Evolutionary conservation across 2,888 invertebrate species (phyloP).

Genomic region (Rhogogaster chlorosoma): DNA sequence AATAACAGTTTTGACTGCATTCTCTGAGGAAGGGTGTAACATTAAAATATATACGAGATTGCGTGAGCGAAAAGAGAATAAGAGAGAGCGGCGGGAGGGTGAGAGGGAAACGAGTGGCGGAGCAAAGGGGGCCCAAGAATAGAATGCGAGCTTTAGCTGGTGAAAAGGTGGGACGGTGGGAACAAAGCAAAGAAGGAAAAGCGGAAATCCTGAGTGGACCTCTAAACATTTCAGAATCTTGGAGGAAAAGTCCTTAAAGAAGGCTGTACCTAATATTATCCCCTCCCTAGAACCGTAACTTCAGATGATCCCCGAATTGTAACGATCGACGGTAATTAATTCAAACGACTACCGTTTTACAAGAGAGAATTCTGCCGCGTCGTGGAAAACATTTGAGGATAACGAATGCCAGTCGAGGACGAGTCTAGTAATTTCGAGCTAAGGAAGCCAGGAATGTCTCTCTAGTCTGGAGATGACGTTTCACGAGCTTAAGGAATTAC

Average conservation of each 20-base stretch:
- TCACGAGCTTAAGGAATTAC: conserved; percentile 47
- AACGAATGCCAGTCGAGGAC: conserved; percentile 40
- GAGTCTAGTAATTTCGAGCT: conserved; percentile 37
- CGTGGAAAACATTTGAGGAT: conserved; percentile 31
- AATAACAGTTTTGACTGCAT: conserved; percentile 67
- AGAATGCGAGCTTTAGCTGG: conserved; percentile 31
- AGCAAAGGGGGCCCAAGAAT: conserved; percentile 58
- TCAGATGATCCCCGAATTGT: conserved; percentile 25
- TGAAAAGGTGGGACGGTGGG: conserved; percentile 31
- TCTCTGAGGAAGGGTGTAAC: conserved; percentile 57
- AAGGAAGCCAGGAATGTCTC: conserved; percentile 37
- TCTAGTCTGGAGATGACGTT: conserved; percentile 47
- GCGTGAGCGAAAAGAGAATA: conserved; percentile 44
- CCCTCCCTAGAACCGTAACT: background rate
- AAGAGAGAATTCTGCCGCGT: conserved; percentile 3
- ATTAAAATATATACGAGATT: conserved; percentile 65
- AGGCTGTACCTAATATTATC: background rate
- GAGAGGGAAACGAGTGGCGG: conserved; percentile 53
- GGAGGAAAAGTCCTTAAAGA: conserved; percentile 31
- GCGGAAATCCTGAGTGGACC: conserved; percentile 47
- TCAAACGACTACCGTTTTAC: conserved; percentile 6
- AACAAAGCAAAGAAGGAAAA: conserved; percentile 27
- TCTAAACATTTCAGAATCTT: conserved; percentile 43
- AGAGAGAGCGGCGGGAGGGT: conserved; percentile 26
- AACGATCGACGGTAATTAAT: conserved; percentile 26